These are phyloP conservation scores for Ranitomeya imitator DNA, from an alignment of 2,113 vertebrate genomes.

Conservation along the genomic window DNA sequence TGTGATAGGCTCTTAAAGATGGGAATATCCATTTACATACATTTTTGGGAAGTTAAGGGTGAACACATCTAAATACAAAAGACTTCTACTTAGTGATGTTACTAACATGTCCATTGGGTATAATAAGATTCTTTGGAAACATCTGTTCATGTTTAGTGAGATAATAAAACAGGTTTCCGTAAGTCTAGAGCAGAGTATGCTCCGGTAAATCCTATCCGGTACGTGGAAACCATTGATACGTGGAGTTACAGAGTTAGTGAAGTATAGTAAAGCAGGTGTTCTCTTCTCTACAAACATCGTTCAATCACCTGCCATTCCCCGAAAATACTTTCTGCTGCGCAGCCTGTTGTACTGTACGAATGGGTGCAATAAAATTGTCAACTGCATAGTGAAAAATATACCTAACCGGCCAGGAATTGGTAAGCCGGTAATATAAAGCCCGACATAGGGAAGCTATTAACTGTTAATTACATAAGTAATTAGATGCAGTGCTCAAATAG, in stretches of 20 bases:
- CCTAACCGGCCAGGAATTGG: not conserved
- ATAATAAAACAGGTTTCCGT: not conserved
- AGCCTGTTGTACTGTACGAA: not conserved
- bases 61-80: not conserved
- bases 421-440: not conserved
- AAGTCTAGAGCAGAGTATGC: not conserved
- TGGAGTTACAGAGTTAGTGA: conserved; percentile 5
- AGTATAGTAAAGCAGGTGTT: not conserved
- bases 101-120: not conserved
- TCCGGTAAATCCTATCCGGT: not conserved
- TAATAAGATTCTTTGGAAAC: not conserved
- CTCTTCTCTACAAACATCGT: not conserved
- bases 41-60: no score
- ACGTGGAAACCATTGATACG: not conserved
- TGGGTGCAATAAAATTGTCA: conserved; percentile 32
- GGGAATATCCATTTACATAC: no score
- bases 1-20: no score
- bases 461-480: not conserved
- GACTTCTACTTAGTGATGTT: not conserved
- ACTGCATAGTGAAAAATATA: conserved; percentile 11
- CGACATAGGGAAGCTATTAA: not conserved
- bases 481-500: not conserved
- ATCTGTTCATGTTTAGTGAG: conserved; percentile 1
- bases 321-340: conserved; percentile 12
- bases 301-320: conserved; percentile 18